phyloP scores from a whole-genome alignment of 2,888 invertebrate genomes.

The Sminthurides aquaticus region DNA sequence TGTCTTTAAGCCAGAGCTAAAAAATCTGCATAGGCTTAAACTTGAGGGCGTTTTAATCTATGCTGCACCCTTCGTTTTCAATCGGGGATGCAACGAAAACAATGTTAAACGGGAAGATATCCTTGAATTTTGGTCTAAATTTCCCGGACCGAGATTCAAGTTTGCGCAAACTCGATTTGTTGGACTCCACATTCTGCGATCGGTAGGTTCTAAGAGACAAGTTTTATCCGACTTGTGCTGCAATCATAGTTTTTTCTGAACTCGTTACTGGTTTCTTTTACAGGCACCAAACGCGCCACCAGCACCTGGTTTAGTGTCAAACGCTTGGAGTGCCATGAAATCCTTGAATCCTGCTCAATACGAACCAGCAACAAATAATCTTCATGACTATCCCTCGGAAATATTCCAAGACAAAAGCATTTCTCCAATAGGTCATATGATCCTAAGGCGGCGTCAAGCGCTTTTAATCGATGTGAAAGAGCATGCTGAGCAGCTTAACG shows the following conservation, averaged over 20 bases:
- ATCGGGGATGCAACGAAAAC: background rate
- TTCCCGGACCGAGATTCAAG: constrained; percentile 7
- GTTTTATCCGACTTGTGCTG: too few species aligned
- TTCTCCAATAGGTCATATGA: constrained; percentile 16
- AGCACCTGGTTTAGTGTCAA: background rate
- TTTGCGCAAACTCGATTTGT: constrained; percentile 20
- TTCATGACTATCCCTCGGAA: background rate
- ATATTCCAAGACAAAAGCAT: background rate
- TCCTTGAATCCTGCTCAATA: background rate
- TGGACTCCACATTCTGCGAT: background rate
- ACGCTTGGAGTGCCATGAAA: background rate
- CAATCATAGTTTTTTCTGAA: too few species aligned
- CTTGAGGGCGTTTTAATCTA: constrained; percentile 17
- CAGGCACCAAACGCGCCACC: background rate
- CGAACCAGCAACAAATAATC: background rate
- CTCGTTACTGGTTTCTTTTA: background rate
- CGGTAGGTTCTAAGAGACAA: constrained; percentile 7
- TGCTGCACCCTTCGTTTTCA: constrained; percentile 18
- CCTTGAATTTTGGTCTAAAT: constrained; percentile 17
- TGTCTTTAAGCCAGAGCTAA: background rate
- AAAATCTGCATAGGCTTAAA: constrained; percentile 4
- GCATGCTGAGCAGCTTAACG: constrained; percentile 3
- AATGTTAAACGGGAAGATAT: background rate
- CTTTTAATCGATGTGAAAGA: background rate
- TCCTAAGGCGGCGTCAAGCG: constrained; percentile 11